Base-by-base conservation (phyloP, 2,113 vertebrate species). In the Passerina amoena region DNA sequence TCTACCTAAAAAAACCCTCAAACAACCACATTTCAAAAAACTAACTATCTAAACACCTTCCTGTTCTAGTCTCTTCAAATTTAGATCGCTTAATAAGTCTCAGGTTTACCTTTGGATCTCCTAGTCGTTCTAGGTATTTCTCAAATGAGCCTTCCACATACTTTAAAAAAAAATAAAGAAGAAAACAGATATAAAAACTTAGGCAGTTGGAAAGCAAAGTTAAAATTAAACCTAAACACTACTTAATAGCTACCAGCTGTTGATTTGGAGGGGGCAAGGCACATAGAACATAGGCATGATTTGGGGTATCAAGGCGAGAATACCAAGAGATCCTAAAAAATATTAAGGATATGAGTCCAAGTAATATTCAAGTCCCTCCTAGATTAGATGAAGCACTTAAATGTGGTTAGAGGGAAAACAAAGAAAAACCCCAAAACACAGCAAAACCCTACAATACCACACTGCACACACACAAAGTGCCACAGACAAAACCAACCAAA, bases 121-220 rank as follows among this genome's bases (percentile, higher is more conserved):
- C 98, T 77, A 99, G 96, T 23, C 99, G 98, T 84, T 99, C 98
- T 94, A 99, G 97, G 75, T 99, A 99, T 95, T 99, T 99, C 95
- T 99, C 98, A 98, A 99, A 99, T 2, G 99, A 99, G 19, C 99
- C 99, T 97, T 99, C 99, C 70, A 99, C 99, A 82, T 98, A 99
- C 99, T 99, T 98, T 37, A 9, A 50, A 50, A 27, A 27, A 70
- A 98, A 60, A 77, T 91, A 75, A 56, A 73, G 28, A 72, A 69
- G 27, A 89, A 82, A 77, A 37, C 4, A 82, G 61, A 82, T 5
- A 44, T 3, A 47, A 66, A 75, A 76, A 25, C 2, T 2, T 1
- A 25, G 3, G 27, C 53, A 77, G 11, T 4, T 75, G 16, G 18
- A 70, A 93, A 60, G 5, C 20, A 61, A 57, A 79, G 31, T 42